Evolutionary conservation across 2,797 vertebrate species (phyloP), one percentile per base, ranked within the genome.

Genomic region (Pteronotus mesoamericanus): DNA sequence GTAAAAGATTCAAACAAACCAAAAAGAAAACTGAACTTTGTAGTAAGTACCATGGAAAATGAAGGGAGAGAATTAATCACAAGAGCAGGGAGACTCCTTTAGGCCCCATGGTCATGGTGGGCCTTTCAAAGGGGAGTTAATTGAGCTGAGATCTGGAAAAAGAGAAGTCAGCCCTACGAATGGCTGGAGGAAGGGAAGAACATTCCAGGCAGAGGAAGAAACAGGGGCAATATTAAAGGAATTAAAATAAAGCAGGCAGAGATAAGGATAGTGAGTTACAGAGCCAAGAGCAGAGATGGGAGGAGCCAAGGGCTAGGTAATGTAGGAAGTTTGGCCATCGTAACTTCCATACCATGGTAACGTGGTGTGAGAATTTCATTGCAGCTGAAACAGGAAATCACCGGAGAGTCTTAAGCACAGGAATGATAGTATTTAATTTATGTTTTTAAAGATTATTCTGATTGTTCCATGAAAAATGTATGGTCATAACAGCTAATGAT

Each of bases 401-500:
- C 69, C 88, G 34, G 83, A 79, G 83, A 90, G n/a, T 92, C 94
- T 93, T 79, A 93, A 90, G 85, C 59, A 87, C 18, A 92, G 90
- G 39, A 92, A 90, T 15, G 78, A 86, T 46, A 74, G 22, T 11
- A 84, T 95, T 94, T 96, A 93, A 97, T 96, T 96, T 92, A 97
- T 96, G 92, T 88, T 97, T 92, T 94, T 79, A 94, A 94, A 94
- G 64, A 97, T 91, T 46, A 86, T 39, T 83, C 69, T 72, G 89
- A 66, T 68, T 94, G 86, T 59, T 94, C 80, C 37, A 66, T 88
- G 77, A 95, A 94, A 92, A 96, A 97, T 95, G 92, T 69, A 72
- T 59, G 57, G 84, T 91, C 94, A 95, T 96, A 90, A 93, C 61
- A 89, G 92, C 87, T 97, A 96, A 95, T 93, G 94, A 95, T 95